Evolutionary conservation across 2,797 vertebrate species (phyloP), one percentile per base, ranked within the genome.

Genomic region (Discoglossus pictus): DNA sequence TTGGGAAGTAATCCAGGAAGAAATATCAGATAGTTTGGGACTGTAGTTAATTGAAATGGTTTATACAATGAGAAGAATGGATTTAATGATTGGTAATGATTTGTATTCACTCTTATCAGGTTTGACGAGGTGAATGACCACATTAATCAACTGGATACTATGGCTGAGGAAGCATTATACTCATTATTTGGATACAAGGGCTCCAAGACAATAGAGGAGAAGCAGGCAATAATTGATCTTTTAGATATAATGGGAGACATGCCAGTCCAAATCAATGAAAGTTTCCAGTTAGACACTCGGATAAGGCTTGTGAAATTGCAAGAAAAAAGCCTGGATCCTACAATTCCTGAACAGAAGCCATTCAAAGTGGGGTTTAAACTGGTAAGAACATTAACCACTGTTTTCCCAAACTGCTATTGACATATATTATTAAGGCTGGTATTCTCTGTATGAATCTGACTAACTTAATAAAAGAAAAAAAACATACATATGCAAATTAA

Each of bases 321-420:
- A 0, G 24, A 65, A 3, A 51, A 17, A 39, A 56, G 0, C 1
- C 15, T 24, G 6, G 35, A 1, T 15, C 16, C 2, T 4, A n/a
- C 0, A 68, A 1, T 16, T 12, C 17, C 43, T 1, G 52, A 47
- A 8, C 18, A 20, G 24, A 78, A 9, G 1, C 21, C 34, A 1
- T 69, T 51, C 18, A 70, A 13, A 1, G 78, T 87, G 46, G 87
- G 84, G 4, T 87, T 87, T 75, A 73, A 17, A 13, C 75, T 89
- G 85, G 85, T 88, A 75, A 85, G 79, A 6, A 3, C n/a, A n/a
- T n/a, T n/a, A n/a, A n/a, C n/a, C n/a, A n/a, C n/a, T n/a, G n/a
- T n/a, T n/a, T n/a, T n/a, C n/a, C n/a, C n/a, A n/a, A n/a, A n/a
- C n/a, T n/a, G n/a, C n/a, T n/a, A n/a, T n/a, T n/a, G n/a, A n/a